These are phyloP conservation scores for Orthosia incerta DNA, from an alignment of 2,888 invertebrate genomes.

Conservation along the genomic window DNA sequence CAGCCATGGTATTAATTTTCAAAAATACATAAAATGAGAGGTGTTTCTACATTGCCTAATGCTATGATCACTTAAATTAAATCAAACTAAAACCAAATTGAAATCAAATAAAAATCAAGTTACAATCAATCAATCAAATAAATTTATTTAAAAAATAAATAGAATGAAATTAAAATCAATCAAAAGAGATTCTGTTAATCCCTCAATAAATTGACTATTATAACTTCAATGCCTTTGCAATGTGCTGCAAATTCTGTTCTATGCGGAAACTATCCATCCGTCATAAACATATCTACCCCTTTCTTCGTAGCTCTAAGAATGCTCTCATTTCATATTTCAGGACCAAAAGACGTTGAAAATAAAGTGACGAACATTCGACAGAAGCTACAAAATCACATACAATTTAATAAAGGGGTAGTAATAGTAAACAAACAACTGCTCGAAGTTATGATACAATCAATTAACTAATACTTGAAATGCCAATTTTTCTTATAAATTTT, in stretches of 20 bases:
- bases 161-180: too few relatives aligned
- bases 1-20: too few relatives aligned
- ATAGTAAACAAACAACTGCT: not conserved
- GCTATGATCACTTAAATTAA: too few relatives aligned
- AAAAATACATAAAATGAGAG: too few relatives aligned
- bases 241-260: not conserved
- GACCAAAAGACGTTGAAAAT: conserved; percentile 43
- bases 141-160: too few relatives aligned
- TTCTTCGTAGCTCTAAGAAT: conserved; percentile 42
- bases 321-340: conserved; percentile 54
- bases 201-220: not conserved
- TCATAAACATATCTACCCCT: conserved; percentile 10
- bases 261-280: not conserved
- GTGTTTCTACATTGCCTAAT: too few relatives aligned
- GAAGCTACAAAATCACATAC: conserved; percentile 23
- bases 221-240: not conserved
- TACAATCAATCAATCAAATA: too few relatives aligned
- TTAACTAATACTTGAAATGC: not conserved
- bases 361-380: conserved; percentile 50
- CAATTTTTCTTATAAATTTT: not conserved
- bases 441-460: conserved; percentile 1
- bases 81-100: too few relatives aligned
- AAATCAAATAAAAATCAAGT: too few relatives aligned
- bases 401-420: conserved; percentile 31
- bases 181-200: not conserved